These are phyloP conservation scores for Tapirus terrestris DNA, from an alignment of 2,113 vertebrate species.

Conservation along the genomic window DNA sequence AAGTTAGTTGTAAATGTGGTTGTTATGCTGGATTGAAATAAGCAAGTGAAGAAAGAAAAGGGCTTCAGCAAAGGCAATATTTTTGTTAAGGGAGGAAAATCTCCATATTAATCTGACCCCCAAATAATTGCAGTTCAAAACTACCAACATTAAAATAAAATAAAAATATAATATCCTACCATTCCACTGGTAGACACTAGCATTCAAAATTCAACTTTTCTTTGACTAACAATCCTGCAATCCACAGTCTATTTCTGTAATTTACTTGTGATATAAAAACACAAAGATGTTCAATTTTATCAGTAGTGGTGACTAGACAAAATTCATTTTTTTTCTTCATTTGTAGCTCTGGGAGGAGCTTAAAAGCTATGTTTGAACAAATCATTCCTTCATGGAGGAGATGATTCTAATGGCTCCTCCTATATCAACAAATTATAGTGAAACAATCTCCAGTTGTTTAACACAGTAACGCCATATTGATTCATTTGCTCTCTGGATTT, in stretches of 20 bases:
- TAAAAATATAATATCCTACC: not conserved
- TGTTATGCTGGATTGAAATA: not conserved
- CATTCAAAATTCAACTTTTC: not conserved
- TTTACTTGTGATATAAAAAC: not conserved
- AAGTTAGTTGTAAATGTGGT: not conserved
- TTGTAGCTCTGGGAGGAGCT: not conserved
- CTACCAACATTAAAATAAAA: not conserved
- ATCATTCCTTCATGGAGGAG: not conserved
- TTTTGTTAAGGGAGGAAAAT: not conserved
- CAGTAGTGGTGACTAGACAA: not conserved
- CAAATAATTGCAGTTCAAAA: not conserved
- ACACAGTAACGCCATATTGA: not conserved
- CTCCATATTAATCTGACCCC: not conserved
- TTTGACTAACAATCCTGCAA: not conserved
- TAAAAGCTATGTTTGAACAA: not conserved
- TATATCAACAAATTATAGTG: not conserved
- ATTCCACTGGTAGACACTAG: not conserved
- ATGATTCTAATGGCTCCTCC: not conserved
- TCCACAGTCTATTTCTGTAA: not conserved
- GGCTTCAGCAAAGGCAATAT: not conserved
- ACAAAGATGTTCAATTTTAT: not conserved
- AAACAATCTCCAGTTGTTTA: not conserved
- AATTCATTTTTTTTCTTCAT: not conserved
- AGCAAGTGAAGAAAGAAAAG: not conserved
- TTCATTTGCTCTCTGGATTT: not conserved